A percentile compares a stretch with the other conserved stretches of the same genome.
Evolutionary conservation across 2,888 invertebrate species (phyloP).

Genomic region (Calliopum simillimum): DNA sequence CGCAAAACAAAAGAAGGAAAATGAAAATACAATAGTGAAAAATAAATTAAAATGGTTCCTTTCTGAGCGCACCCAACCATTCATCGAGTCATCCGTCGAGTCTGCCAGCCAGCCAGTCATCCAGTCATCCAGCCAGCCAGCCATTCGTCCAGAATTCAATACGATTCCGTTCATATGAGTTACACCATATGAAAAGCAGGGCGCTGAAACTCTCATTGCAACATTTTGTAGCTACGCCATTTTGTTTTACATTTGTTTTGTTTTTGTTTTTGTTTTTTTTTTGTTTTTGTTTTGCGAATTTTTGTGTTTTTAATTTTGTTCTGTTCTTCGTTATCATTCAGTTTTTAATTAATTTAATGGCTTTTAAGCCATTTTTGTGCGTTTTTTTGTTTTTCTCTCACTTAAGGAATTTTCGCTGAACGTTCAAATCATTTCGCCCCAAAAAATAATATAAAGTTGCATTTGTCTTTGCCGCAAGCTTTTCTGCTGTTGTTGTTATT

Average conservation of each 20-base stretch:
- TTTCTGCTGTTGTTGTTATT: background rate
- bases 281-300: slow-evolving; percentile 2
- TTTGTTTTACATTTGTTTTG: slow-evolving; percentile 9
- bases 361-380: slow-evolving; percentile 24
- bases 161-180: slow-evolving; percentile 13
- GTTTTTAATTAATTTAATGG: slow-evolving; percentile 47
- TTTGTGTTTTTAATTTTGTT: slow-evolving; percentile 11
- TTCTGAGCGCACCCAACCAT: slow-evolving; percentile 5
- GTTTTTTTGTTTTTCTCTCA: background rate
- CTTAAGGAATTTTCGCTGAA: background rate
- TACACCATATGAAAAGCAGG: background rate
- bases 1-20: background rate
- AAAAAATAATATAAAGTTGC: background rate
- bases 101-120: background rate
- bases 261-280: background rate
- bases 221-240: slow-evolving; percentile 17
- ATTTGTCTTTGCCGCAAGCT: background rate
- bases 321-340: slow-evolving; percentile 33
- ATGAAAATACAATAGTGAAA: background rate
- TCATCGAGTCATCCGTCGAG: background rate
- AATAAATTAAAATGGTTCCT: slow-evolving; percentile 35
- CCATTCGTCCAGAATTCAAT: slow-evolving; percentile 18
- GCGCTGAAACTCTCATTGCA: no score
- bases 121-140: background rate
- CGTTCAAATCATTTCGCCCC: background rate